Percentiles rank a stretch among this genome's conserved stretches.
Evolutionary conservation across 2,888 invertebrate species (phyloP).

Genomic region (Eupsilia transversa): DNA sequence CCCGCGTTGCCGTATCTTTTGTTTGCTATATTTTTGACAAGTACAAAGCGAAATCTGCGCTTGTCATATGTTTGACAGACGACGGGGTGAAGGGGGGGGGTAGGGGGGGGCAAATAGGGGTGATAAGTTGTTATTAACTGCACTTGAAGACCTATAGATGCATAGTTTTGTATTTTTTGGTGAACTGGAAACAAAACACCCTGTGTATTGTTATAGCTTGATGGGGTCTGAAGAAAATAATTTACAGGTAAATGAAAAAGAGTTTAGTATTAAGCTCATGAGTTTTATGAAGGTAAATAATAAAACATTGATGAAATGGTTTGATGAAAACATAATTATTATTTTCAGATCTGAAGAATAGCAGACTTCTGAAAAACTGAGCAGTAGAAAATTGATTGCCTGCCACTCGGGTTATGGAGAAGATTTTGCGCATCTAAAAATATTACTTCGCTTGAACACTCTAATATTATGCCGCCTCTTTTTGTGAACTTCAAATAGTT

Average conservation of each 20-base stretch:
- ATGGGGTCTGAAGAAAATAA: slow-evolving; percentile 18
- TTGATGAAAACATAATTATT: not conserved
- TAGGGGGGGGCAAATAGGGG: slow-evolving; percentile 71
- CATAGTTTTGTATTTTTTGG: slow-evolving; percentile 59
- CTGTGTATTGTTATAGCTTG: slow-evolving; percentile 27
- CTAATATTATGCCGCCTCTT: too few species aligned
- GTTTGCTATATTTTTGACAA: slow-evolving; percentile 91
- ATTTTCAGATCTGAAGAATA: not conserved
- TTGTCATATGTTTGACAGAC: slow-evolving; percentile 90
- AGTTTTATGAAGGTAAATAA: too few species aligned
- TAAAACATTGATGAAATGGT: not conserved
- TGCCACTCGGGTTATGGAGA: too few species aligned
- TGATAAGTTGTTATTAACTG: slow-evolving; percentile 89
- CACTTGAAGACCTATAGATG: slow-evolving; percentile 80
- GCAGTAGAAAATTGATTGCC: too few species aligned
- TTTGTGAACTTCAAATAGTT: not conserved
- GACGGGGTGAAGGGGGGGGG: slow-evolving; percentile 69
- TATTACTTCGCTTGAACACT: too few species aligned
- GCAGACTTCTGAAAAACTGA: not conserved
- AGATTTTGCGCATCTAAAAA: too few species aligned
- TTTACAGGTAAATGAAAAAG: slow-evolving; percentile 13
- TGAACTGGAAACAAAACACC: slow-evolving; percentile 37
- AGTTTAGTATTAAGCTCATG: not conserved
- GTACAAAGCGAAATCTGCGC: slow-evolving; percentile 90
- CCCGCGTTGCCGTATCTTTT: slow-evolving; percentile 88